phyloP scores from a whole-genome alignment of 2,888 invertebrate species.

The Drosophila pseudotalamancana region DNA sequence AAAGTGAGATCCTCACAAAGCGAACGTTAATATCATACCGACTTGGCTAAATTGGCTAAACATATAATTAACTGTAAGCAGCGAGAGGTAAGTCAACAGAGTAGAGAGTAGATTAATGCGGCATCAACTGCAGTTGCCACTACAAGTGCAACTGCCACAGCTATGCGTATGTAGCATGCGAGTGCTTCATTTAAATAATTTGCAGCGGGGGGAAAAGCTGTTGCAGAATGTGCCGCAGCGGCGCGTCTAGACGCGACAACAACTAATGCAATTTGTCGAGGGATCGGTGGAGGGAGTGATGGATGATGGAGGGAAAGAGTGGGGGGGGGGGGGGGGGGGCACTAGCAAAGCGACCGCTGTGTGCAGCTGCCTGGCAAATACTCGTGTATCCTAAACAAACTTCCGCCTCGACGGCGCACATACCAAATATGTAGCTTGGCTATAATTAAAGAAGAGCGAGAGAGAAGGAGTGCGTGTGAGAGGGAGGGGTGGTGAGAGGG shows the following conservation, averaged over 20 bases:
- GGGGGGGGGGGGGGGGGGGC: background rate
- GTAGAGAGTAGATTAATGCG: conserved; percentile 14
- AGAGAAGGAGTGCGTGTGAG: background rate
- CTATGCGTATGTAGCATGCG: conserved; percentile 16
- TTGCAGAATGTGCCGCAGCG: conserved; percentile 9
- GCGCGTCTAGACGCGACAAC: conserved; percentile 36
- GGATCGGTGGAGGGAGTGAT: background rate
- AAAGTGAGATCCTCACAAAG: background rate
- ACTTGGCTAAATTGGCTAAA: conserved; percentile 11
- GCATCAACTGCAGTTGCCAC: conserved; percentile 6
- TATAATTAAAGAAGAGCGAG: conserved; percentile 59
- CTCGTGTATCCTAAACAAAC: conserved; percentile 69
- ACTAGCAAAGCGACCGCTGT: conserved; percentile 16
- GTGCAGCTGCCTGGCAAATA: conserved; percentile 51
- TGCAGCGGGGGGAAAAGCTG: background rate
- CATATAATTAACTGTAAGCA: conserved; percentile 1
- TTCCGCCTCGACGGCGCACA: conserved; percentile 59
- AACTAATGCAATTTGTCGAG: conserved; percentile 10
- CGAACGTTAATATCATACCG: background rate
- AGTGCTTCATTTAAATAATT: conserved; percentile 37
- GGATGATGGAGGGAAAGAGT: background rate
- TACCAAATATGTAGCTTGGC: conserved; percentile 47
- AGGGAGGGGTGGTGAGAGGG: background rate
- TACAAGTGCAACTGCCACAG: conserved; percentile 10
- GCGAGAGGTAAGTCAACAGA: conserved; percentile 23